Evolutionary conservation across 2,113 vertebrate species (phyloP), one percentile per base, ranked within the genome.

Genomic region (Octodon degus): DNA sequence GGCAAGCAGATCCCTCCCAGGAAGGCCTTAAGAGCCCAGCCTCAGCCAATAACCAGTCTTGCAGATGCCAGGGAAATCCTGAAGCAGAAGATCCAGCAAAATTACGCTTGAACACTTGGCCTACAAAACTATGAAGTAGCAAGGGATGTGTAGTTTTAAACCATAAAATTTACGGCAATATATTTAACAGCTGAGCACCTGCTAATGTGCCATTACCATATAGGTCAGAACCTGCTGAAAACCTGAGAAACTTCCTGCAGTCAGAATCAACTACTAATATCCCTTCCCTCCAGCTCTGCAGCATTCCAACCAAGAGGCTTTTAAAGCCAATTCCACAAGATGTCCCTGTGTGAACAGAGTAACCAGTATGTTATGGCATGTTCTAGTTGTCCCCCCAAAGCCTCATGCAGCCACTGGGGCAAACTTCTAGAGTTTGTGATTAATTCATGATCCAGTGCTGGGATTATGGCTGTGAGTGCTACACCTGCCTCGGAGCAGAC

Each of bases 161-260:
- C 30, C 62, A 55, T 6, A 65, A 77, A 40, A 14, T 76, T 80
- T 86, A 43, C 13, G 34, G 25, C 79, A 53, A 70, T 34, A 34
- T n/a, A 30, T 53, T 13, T 67, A 20, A 17, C 12, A 62, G 94
- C n/a, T 47, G 40, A 60, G 50, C 30, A 93, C 43, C 67, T 47
- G 60, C 53, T 70, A 37, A 86, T 53, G 27, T 87, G 25, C 63
- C 58, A 91, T 50, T 53, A 76, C 10, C 37, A 70, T 20, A 37
- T 20, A 93, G n/a, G 24, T 83, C 40, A 72, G 80, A 89, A 60
- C 14, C 86, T 91, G 86, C 30, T 83, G 37, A 77, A 91, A 67
- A 89, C 3, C 30, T 81, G 25, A 43, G 67, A 50, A 53, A 65
- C 16, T 13, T 79, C 58, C 63, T 17, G 6, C 3, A 24, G 47